Conservation (phyloP, 2,113 vertebrate genomes). For the Excalfactoria chinensis region DNA sequence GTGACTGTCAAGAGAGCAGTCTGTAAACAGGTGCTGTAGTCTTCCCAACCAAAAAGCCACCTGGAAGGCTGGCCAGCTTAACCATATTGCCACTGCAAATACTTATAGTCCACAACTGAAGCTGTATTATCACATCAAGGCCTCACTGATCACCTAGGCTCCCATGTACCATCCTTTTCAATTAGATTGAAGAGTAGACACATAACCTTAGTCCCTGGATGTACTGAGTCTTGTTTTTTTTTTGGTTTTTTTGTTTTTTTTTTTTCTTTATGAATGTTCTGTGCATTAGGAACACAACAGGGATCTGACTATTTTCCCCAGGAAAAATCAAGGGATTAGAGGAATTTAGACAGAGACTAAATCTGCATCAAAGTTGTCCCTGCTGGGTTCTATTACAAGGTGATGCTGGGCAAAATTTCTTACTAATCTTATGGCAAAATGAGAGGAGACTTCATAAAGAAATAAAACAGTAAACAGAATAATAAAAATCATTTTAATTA, state of each 20-base stretch:
- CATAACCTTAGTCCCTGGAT: conserved; percentile 66
- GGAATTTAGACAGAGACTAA: conserved; percentile 82
- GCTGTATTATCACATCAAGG: conserved; percentile 61
- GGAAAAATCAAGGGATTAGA: conserved; percentile 87
- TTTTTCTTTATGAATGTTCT: conserved; percentile 76
- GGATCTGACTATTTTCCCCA: conserved; percentile 72
- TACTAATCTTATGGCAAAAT: conserved; percentile 78
- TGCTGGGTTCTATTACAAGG: conserved; percentile 89
- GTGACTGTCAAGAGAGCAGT: not conserved
- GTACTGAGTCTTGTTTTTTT: conserved; percentile 69
- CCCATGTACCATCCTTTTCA: conserved; percentile 42
- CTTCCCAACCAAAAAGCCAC: not conserved
- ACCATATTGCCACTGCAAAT: conserved; percentile 44
- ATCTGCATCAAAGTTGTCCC: conserved; percentile 77
- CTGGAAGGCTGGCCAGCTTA: not conserved
- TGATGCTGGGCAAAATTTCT: conserved; percentile 79
- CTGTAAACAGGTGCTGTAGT: not conserved
- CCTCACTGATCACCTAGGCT: conserved; percentile 31
- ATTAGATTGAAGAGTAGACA: conserved; percentile 72
- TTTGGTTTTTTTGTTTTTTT: not conserved
- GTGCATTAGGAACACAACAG: conserved; percentile 70
- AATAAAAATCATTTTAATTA: conserved; percentile 78
- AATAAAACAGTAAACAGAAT: conserved; percentile 76
- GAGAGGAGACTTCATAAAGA: conserved; percentile 65
- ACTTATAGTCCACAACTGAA: conserved; percentile 57